A percentile compares a stretch with the other conserved stretches of the same genome.
Evolutionary conservation across 2,888 invertebrate species (phyloP).

Genomic region (Agrochola macilenta): DNA sequence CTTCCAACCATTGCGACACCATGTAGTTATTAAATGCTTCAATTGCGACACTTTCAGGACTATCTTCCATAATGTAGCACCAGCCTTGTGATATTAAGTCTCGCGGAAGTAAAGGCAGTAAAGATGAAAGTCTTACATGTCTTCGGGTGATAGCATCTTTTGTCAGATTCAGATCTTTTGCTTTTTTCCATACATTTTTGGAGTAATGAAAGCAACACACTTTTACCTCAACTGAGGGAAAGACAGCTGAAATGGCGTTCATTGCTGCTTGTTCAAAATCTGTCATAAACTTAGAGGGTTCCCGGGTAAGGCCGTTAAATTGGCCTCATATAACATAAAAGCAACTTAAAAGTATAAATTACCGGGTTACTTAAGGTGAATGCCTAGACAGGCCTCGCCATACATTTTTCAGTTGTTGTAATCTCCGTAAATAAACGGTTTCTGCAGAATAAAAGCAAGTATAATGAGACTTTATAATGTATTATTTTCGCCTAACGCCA

Average conservation of each 20-base stretch:
- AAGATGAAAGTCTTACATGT: slow-evolving; percentile 30
- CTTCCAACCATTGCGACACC: slow-evolving; percentile 36
- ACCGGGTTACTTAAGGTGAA: no score
- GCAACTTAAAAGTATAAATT: no score
- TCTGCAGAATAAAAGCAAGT: no score
- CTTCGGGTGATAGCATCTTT: slow-evolving; percentile 7
- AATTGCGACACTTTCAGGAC: slow-evolving; percentile 29
- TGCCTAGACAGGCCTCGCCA: no score
- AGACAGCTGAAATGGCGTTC: not conserved
- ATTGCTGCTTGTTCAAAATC: slow-evolving; percentile 12
- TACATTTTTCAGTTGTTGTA: no score
- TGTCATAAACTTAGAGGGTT: slow-evolving; percentile 6
- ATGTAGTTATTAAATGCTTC: slow-evolving; percentile 37
- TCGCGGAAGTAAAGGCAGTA: slow-evolving; percentile 38
- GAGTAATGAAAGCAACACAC: not conserved
- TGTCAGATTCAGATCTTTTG: no score
- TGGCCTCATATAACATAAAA: no score
- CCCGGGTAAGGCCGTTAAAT: no score
- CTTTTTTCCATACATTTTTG: no score
- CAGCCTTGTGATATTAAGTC: slow-evolving; percentile 24
- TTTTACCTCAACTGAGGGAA: not conserved
- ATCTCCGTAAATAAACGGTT: no score
- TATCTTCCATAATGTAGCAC: slow-evolving; percentile 37
- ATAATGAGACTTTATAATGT: no score
- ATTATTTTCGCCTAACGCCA: no score